Percentiles rank a stretch among this genome's conserved stretches.
These are phyloP conservation scores for Myrmecophaga tridactyla DNA, from an alignment of 2,113 vertebrate genomes.

Conservation along the genomic window DNA sequence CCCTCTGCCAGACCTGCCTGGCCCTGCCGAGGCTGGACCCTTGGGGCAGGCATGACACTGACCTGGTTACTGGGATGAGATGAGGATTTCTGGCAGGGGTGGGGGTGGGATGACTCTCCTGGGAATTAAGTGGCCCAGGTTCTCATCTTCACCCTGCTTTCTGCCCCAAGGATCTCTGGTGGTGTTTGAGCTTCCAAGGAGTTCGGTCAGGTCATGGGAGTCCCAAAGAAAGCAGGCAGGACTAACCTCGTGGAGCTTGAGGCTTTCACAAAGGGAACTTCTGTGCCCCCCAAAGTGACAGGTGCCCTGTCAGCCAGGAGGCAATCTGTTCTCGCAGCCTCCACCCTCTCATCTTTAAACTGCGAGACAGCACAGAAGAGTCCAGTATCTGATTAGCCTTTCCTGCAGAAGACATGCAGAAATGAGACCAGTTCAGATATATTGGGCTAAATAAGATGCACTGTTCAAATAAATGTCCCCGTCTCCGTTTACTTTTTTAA, in stretches of 20 bases:
- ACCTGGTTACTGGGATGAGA: rapidly evolving
- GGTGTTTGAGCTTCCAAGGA: background rate
- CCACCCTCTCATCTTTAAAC: background rate
- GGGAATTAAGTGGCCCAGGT: background rate
- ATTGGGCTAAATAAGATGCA: too few relatives aligned
- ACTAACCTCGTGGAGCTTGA: background rate
- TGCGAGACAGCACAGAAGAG: too few relatives aligned
- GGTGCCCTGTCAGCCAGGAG: background rate
- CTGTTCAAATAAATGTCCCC: too few relatives aligned
- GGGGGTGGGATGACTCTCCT: too few relatives aligned
- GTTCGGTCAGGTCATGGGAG: rapidly evolving
- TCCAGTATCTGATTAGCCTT: too few relatives aligned
- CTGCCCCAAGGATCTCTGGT: background rate
- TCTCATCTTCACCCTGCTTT: too few relatives aligned
- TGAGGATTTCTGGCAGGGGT: background rate
- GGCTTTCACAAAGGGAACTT: background rate
- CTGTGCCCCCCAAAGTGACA: background rate
- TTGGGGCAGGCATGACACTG: rapidly evolving
- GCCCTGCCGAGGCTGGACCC: too few relatives aligned
- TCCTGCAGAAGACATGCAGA: too few relatives aligned
- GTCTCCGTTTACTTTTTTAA: too few relatives aligned
- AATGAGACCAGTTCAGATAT: too few relatives aligned
- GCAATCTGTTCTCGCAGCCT: rapidly evolving
- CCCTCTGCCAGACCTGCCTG: background rate
- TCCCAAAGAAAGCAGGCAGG: background rate